Conservation (phyloP, 2,113 vertebrate species). For the Ciconia stormi region DNA sequence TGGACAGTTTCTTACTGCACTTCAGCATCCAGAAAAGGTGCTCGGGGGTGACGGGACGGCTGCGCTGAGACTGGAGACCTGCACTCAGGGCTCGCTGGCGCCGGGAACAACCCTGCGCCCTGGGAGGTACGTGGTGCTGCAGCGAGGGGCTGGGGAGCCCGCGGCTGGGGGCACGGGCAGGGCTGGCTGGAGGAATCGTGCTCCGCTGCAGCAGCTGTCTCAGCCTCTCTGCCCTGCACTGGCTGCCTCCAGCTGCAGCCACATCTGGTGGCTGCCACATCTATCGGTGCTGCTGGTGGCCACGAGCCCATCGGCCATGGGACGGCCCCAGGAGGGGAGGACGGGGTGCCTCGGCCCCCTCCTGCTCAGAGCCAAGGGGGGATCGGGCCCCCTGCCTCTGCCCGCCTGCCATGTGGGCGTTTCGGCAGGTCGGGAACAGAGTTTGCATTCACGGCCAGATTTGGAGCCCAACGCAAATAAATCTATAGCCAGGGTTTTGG, state of each 20-base stretch:
- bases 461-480: slow-evolving; percentile 34
- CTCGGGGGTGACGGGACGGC: fast-evolving
- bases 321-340: background rate
- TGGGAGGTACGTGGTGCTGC: fast-evolving
- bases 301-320: background rate
- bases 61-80: background rate
- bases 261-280: background rate
- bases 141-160: background rate
- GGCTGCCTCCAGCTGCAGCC: background rate
- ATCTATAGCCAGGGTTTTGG: slow-evolving; percentile 30
- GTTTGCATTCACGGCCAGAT: slow-evolving; percentile 56
- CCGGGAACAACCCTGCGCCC: fast-evolving
- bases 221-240: background rate
- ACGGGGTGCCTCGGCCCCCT: background rate
- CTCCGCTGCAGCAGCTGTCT: background rate
- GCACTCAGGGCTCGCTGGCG: fast-evolving
- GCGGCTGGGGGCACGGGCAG: fast-evolving
- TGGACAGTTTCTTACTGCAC: background rate
- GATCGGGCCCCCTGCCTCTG: background rate
- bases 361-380: fast-evolving
- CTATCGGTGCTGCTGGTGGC: background rate
- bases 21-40: background rate
- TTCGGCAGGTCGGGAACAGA: slow-evolving; percentile 20
- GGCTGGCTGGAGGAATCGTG: background rate
- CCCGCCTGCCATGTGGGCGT: background rate